Base-by-base conservation (phyloP, 1,140 invertebrate species). In the Rhizoglyphus robini region DNA sequence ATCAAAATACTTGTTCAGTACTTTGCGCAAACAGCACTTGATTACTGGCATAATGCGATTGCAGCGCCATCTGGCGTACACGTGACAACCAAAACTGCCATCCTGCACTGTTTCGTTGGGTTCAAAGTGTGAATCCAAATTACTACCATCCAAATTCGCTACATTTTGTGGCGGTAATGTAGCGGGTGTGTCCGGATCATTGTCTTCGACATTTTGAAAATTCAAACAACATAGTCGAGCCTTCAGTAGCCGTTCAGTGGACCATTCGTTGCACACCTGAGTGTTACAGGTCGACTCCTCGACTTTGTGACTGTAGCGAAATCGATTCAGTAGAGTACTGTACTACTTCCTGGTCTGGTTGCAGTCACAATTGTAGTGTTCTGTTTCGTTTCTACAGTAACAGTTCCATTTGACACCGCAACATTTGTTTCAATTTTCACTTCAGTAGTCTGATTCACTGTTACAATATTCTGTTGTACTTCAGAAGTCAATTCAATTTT, bases 261-360 rank as follows among this genome's bases (percentile, higher is more conserved):
- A 51, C 65, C 65, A 60, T 29, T 67, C 65, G 51, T 20, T 46
- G 34, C 65, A 67, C 31, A 62, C n/a, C n/a, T n/a, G n/a, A n/a
- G n/a, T n/a, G n/a, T n/a, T n/a, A n/a, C n/a, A n/a, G n/a, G n/a
- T n/a, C n/a, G n/a, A n/a, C n/a, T n/a, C n/a, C n/a, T n/a, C n/a
- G n/a, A n/a, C n/a, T n/a, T n/a, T n/a, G n/a, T n/a, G n/a, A n/a
- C n/a, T n/a, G n/a, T n/a, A n/a, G n/a, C n/a, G n/a, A n/a, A n/a
- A n/a, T n/a, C n/a, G n/a, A n/a, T n/a, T n/a, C n/a, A n/a, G n/a
- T n/a, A n/a, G n/a, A n/a, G n/a, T n/a, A n/a, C n/a, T n/a, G n/a
- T n/a, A n/a, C n/a, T n/a, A n/a, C n/a, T n/a, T n/a, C n/a, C n/a
- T n/a, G n/a, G n/a, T n/a, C n/a, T n/a, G n/a, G n/a, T n/a, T n/a